phyloP scores from a whole-genome alignment of 2,797 vertebrate genomes.

The Champsocephalus gunnari region DNA sequence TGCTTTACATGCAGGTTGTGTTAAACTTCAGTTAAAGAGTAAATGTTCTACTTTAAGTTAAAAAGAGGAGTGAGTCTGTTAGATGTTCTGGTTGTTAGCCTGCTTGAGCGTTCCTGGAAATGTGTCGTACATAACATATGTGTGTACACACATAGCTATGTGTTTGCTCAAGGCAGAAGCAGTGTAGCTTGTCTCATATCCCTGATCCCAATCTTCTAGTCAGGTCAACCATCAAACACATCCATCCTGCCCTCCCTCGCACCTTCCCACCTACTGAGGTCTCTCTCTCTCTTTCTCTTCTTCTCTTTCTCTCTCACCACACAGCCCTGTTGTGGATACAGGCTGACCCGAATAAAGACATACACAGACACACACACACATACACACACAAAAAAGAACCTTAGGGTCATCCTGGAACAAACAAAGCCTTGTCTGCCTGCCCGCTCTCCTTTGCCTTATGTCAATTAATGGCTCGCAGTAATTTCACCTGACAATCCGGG shows the following conservation, averaged over 20 bases:
- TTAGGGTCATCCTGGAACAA: conserved; percentile 83
- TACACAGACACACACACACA: conserved; percentile 40
- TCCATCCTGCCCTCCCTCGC: conserved; percentile 83
- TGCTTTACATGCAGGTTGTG: neutral
- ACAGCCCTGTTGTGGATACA: conserved; percentile 74
- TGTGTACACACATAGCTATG: conserved; percentile 48
- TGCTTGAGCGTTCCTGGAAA: conserved; percentile 23
- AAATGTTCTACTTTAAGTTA: conserved; percentile 41
- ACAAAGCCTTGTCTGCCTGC: conserved; percentile 82
- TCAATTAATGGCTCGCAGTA: conserved; percentile 97
- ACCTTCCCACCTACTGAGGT: conserved; percentile 72
- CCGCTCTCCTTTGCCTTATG: conserved; percentile 90
- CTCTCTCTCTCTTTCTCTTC: conserved; percentile 22
- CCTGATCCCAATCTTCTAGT: conserved; percentile 97
- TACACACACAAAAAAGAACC: conserved; percentile 64
- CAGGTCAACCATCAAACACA: conserved; percentile 98
- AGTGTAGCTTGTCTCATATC: conserved; percentile 82
- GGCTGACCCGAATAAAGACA: conserved; percentile 71
- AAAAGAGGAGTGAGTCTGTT: conserved; percentile 18
- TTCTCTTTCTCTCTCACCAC: conserved; percentile 38
- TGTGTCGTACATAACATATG: conserved; percentile 51
- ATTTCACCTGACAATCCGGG: conserved; percentile 98
- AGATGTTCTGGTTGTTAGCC: conserved; percentile 25
- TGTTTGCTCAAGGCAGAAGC: conserved; percentile 77
- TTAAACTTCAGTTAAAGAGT: conserved; percentile 16